A percentile compares a stretch with the other conserved stretches of the same genome.
phyloP scores from a whole-genome alignment of 2,113 vertebrate genomes.

The Fregata magnificens region DNA sequence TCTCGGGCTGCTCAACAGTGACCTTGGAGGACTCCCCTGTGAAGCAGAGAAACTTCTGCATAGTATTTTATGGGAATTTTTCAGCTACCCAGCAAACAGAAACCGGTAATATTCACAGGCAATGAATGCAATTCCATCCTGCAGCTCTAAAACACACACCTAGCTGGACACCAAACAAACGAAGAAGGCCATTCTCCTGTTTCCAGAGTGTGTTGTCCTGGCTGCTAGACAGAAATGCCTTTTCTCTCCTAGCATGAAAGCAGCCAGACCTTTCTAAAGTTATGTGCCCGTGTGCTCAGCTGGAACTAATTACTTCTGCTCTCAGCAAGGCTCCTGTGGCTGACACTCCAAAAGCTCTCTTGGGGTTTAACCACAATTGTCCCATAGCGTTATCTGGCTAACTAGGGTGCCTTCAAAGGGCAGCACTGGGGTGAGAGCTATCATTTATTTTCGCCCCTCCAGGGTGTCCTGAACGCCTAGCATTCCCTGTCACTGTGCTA shows the following conservation, averaged over 20 bases:
- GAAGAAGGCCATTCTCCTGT: not conserved
- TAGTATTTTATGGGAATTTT: not conserved
- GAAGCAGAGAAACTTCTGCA: not conserved
- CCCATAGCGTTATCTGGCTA: not conserved
- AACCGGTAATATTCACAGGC: not conserved
- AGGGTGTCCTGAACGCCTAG: not conserved
- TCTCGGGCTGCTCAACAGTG: not conserved
- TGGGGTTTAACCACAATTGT: conserved; percentile 2
- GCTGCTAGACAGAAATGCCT: not conserved
- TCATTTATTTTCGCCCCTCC: not conserved
- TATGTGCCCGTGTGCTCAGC: not conserved
- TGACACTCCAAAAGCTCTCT: conserved; percentile 3
- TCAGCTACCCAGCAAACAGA: not conserved
- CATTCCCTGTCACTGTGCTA: not conserved
- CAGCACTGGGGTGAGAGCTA: not conserved
- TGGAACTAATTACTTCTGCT: conserved; percentile 3
- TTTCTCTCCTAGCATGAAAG: not conserved
- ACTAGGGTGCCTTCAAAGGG: conserved; percentile 14
- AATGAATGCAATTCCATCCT: not conserved
- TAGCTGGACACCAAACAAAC: not conserved
- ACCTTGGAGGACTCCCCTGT: not conserved
- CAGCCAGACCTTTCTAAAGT: not conserved
- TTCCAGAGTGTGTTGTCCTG: not conserved
- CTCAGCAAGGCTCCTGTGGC: not conserved
- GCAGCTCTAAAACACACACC: not conserved